A percentile compares a stretch with the other conserved stretches of the same genome.
phyloP scores from a whole-genome alignment of 2,797 vertebrate species.

The Stomatorhinus walkeri region DNA sequence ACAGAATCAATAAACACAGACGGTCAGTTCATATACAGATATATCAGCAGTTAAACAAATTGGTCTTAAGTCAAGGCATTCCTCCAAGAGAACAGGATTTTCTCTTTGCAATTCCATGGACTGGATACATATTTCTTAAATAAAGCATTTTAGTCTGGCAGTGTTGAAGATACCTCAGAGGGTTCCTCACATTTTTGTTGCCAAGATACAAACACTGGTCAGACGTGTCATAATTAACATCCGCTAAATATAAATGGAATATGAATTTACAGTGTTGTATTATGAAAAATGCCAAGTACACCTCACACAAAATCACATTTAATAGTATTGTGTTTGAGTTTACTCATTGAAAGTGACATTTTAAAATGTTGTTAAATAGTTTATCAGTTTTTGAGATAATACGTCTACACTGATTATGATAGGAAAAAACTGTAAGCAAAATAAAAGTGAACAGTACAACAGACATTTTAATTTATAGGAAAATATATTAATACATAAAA shows the following conservation, averaged over 20 bases:
- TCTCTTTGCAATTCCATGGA: constrained; percentile 12
- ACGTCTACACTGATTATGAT: not conserved
- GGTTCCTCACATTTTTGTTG: not conserved
- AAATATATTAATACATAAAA: constrained; percentile 27
- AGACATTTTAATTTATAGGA: not conserved
- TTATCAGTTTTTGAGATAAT: not conserved
- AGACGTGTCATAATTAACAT: constrained; percentile 15
- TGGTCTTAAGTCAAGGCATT: constrained; percentile 17
- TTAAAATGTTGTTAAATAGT: not conserved
- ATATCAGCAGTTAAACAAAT: constrained; percentile 4
- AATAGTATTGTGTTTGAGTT: constrained; percentile 10
- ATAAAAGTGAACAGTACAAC: not conserved
- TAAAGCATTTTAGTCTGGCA: constrained; percentile 13
- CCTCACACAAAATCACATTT: not conserved
- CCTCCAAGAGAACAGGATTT: not conserved
- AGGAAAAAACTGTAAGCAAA: not conserved
- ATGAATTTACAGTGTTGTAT: constrained; percentile 13
- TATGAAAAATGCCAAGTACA: not conserved
- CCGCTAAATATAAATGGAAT: constrained; percentile 9
- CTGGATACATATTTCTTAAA: not conserved
- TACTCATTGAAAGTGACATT: constrained; percentile 13
- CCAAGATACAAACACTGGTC: constrained; percentile 14
- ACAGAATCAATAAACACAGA: constrained; percentile 16
- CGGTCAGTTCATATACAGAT: constrained; percentile 22
- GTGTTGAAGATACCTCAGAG: not conserved